Conservation (phyloP, 2,113 vertebrate genomes). For the Perognathus longimembris region DNA sequence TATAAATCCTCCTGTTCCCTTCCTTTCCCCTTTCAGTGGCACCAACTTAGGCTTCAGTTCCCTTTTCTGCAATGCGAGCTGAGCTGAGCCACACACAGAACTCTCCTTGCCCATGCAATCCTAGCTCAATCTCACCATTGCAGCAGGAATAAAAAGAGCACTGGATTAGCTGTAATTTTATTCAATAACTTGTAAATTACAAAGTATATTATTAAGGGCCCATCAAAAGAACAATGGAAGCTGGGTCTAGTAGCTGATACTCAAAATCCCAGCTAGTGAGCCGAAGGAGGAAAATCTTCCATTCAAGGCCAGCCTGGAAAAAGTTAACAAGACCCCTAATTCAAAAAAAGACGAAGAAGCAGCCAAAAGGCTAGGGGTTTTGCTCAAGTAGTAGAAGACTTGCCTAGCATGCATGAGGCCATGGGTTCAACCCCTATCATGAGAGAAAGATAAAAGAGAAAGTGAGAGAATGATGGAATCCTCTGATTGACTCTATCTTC, state of each 20-base stretch:
- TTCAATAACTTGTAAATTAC: background rate
- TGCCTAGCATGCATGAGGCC: too few species aligned
- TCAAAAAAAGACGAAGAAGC: too few species aligned
- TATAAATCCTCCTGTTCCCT: background rate
- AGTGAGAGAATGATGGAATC: background rate
- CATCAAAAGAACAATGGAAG: background rate
- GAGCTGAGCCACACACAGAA: background rate
- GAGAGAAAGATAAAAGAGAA: too few species aligned
- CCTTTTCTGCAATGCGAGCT: background rate
- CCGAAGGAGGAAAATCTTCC: too few species aligned
- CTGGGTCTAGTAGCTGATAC: too few species aligned
- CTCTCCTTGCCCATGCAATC: background rate
- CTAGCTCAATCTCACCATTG: background rate
- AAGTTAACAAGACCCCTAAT: too few species aligned
- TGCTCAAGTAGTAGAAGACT: too few species aligned
- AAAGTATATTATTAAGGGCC: background rate
- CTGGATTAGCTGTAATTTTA: background rate
- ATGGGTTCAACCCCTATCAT: too few species aligned
- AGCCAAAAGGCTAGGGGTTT: too few species aligned
- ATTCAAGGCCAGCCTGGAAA: background rate
- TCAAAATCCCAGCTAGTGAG: background rate
- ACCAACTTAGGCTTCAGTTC: background rate
- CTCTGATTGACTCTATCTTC: background rate
- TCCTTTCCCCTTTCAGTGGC: background rate
- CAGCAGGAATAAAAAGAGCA: background rate